Conservation (phyloP, 2,113 vertebrate species). For the Mixornis gularis region DNA sequence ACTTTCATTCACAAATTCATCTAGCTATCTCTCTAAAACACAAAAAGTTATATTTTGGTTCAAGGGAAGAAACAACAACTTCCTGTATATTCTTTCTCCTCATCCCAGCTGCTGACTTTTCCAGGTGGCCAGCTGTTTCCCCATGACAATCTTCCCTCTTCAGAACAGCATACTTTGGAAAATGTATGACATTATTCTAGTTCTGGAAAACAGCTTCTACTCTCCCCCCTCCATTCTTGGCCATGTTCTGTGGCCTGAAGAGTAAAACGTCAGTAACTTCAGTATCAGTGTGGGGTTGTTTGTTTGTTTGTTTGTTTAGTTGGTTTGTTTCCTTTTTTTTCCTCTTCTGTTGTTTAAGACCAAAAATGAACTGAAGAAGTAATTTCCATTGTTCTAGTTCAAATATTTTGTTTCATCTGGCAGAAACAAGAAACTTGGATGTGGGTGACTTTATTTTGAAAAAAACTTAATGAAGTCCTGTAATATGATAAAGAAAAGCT, state of each 20-base stretch:
- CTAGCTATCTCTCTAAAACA: background rate
- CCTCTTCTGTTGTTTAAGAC: background rate
- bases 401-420: background rate
- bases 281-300: background rate
- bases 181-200: background rate
- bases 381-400: background rate
- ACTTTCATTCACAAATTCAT: background rate
- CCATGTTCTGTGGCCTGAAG: background rate
- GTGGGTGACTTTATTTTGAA: background rate
- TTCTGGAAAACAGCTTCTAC: background rate
- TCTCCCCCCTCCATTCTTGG: background rate
- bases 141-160: background rate
- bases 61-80: background rate
- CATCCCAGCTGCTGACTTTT: background rate
- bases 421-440: background rate
- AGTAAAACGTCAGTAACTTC: background rate
- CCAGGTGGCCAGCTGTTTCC: background rate
- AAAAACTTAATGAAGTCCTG: background rate
- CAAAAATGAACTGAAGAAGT: background rate
- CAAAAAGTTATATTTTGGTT: background rate
- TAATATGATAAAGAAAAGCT: background rate
- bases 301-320: background rate
- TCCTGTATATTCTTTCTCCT: background rate
- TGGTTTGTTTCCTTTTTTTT: background rate
- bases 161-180: background rate